Percentiles rank a stretch among this genome's conserved stretches.
Conservation (phyloP, 2,797 vertebrate genomes). For the Perodicticus potto region DNA sequence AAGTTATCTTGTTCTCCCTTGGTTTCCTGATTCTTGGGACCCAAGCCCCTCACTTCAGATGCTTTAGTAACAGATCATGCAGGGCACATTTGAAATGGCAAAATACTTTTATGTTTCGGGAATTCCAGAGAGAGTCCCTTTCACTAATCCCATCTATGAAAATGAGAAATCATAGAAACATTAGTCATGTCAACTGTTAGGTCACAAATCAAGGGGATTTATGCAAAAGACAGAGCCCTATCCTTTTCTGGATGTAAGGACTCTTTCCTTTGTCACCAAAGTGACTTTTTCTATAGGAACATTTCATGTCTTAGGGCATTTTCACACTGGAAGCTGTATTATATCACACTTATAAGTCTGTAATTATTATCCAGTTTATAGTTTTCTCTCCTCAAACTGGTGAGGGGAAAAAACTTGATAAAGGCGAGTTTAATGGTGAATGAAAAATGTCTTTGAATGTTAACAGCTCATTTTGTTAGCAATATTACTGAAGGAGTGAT, state of each 20-base stretch:
- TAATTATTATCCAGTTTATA: conserved; percentile 20
- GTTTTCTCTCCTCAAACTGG: conserved; percentile 11
- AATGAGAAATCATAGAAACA: conserved; percentile 43
- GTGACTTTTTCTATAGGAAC: not conserved
- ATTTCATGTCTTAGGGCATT: conserved; percentile 28
- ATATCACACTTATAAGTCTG: not conserved
- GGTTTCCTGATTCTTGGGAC: conserved; percentile 7
- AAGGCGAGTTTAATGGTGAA: conserved; percentile 24
- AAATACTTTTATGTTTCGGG: conserved; percentile 51
- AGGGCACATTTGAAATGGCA: conserved; percentile 9
- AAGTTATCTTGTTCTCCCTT: not conserved
- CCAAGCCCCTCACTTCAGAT: not conserved
- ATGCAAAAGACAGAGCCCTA: not conserved
- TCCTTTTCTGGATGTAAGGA: not conserved
- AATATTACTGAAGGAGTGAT: conserved; percentile 39
- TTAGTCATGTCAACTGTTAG: conserved; percentile 31
- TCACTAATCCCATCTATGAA: not conserved
- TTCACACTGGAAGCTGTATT: conserved; percentile 34
- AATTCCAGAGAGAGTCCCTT: conserved; percentile 50
- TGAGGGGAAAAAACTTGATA: not conserved
- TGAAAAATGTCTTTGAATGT: not conserved
- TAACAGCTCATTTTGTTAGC: conserved; percentile 38
- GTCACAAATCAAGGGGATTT: conserved; percentile 49
- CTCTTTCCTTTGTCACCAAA: conserved; percentile 16
- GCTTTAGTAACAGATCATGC: conserved; percentile 41